A percentile compares a stretch with the other conserved stretches of the same genome.
These are phyloP conservation scores for Polypterus senegalus DNA, from an alignment of 2,113 vertebrate species.

Conservation along the genomic window DNA sequence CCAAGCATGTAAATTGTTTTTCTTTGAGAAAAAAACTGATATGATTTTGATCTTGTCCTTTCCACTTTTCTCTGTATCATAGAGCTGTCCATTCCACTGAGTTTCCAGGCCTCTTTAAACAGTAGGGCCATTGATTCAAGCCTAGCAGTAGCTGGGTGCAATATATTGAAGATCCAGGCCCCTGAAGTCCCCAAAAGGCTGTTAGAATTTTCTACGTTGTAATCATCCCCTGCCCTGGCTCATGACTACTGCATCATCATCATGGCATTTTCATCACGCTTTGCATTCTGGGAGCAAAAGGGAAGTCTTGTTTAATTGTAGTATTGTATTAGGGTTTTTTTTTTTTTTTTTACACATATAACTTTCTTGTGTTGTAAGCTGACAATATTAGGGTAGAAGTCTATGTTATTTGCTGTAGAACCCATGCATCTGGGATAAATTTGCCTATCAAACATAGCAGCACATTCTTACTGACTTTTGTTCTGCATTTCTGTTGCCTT, in stretches of 20 bases:
- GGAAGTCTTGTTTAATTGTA: constrained; percentile 63
- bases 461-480: too few species aligned
- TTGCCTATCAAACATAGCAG: too few species aligned
- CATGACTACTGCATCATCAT: constrained; percentile 47
- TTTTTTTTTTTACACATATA: too few species aligned
- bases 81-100: constrained; percentile 19
- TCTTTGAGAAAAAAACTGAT: constrained; percentile 2
- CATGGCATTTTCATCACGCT: constrained; percentile 96
- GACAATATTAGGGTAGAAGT: too few species aligned
- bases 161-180: constrained; percentile 23
- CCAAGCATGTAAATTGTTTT: neutral
- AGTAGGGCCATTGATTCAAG: constrained; percentile 16
- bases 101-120: constrained; percentile 15
- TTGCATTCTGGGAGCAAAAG: constrained; percentile 98
- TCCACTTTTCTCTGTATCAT: constrained; percentile 21
- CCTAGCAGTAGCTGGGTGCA: constrained; percentile 22
- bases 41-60: constrained; percentile 9
- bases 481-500: too few species aligned
- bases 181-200: constrained; percentile 3
- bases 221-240: constrained; percentile 33
- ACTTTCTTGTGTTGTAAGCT: too few species aligned
- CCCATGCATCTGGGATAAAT: too few species aligned
- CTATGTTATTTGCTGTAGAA: too few species aligned
- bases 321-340: too few species aligned
- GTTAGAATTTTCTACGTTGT: constrained; percentile 14